Percentiles rank a stretch among this genome's conserved stretches.
These are phyloP conservation scores for Strigamia maritima DNA, from an alignment of 2,888 invertebrate species.

Conservation along the genomic window DNA sequence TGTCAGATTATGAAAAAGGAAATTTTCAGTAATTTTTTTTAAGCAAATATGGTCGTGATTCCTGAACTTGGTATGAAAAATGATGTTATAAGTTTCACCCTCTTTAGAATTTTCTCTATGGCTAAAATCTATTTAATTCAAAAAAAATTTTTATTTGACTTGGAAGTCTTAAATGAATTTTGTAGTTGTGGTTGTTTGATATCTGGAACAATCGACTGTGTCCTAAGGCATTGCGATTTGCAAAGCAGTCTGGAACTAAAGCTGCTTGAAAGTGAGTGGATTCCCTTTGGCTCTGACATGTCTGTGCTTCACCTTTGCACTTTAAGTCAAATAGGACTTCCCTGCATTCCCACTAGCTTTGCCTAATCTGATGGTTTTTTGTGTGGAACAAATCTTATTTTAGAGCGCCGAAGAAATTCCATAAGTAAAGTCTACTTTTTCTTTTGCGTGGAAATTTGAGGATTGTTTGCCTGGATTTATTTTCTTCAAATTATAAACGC, in stretches of 20 bases:
- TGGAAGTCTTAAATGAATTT: conserved; percentile 1
- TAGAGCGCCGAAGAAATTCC: not conserved
- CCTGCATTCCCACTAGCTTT: not conserved
- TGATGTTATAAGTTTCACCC: not conserved
- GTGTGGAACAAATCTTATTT: not conserved
- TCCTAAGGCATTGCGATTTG: not conserved
- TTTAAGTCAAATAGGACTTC: not conserved
- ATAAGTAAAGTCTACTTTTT: not conserved
- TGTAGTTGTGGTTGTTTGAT: conserved; percentile 7
- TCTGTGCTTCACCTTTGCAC: not conserved
- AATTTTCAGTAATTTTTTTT: not conserved
- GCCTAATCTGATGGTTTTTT: not conserved
- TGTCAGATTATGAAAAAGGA: not conserved
- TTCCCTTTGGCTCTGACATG: conserved; percentile 23
- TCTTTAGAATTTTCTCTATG: no score
- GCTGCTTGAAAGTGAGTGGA: conserved; percentile 12
- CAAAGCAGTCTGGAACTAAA: not conserved
- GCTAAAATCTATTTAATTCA: no score
- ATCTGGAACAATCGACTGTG: not conserved
- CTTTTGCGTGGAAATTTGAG: no score
- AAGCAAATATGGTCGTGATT: not conserved
- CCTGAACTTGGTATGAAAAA: not conserved
- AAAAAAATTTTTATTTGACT: not conserved
- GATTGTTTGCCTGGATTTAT: no score
- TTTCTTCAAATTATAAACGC: no score